These are phyloP conservation scores for Oryzias dopingdopingensis DNA, from an alignment of 2,797 vertebrate species.

Conservation along the genomic window DNA sequence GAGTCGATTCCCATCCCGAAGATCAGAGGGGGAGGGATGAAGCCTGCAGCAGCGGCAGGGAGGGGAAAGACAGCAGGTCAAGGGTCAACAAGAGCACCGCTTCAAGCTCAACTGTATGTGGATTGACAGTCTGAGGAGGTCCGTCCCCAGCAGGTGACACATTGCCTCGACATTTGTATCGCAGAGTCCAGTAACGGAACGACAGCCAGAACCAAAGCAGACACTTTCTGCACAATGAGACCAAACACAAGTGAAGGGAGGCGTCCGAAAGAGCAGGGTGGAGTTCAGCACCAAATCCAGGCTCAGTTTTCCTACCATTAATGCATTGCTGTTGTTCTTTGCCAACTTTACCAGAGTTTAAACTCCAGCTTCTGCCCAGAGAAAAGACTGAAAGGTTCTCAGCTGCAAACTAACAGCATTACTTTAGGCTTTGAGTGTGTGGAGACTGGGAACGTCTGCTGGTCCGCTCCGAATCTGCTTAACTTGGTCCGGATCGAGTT, in stretches of 20 bases:
- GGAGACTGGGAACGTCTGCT: no score
- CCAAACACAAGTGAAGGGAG: background rate
- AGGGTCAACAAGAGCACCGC: conserved; percentile 32
- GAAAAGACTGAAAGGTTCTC: no score
- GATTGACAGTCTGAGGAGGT: conserved; percentile 24
- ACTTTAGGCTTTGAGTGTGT: no score
- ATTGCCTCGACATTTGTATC: conserved; percentile 30
- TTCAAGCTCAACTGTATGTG: conserved; percentile 25
- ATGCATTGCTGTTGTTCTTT: no score
- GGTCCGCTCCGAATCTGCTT: no score
- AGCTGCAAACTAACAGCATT: no score
- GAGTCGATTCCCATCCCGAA: conserved; percentile 98
- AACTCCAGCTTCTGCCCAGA: no score
- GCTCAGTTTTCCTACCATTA: no score
- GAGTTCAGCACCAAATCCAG: no score
- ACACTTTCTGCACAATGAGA: background rate
- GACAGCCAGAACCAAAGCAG: background rate
- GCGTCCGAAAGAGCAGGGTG: no score
- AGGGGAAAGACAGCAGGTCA: conserved; percentile 43
- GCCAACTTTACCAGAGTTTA: no score
- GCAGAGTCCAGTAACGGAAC: conserved; percentile 16
- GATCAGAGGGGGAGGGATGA: conserved; percentile 97
- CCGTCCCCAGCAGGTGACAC: conserved; percentile 28
- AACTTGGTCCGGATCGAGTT: no score
- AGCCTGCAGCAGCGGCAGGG: conserved; percentile 77